These are phyloP conservation scores for Agrenia bidenticulata DNA, from an alignment of 2,888 invertebrate species.

Conservation along the genomic window DNA sequence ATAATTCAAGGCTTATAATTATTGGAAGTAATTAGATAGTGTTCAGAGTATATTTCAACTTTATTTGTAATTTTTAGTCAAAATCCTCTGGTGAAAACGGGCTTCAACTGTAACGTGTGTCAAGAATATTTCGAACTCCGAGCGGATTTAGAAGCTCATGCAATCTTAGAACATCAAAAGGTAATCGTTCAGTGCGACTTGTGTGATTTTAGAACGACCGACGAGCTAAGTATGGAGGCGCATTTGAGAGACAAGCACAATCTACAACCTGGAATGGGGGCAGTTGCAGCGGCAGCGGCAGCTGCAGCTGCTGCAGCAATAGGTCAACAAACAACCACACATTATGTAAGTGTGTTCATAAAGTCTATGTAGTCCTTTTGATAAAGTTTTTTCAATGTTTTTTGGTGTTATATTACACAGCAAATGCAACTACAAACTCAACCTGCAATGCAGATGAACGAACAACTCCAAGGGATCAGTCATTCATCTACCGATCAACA, in stretches of 20 bases:
- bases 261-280: slow-evolving; percentile 51
- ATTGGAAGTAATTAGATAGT: too few relatives aligned
- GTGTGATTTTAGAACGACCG: slow-evolving; percentile 55
- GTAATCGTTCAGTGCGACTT: slow-evolving; percentile 54
- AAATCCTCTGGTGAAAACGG: slow-evolving; percentile 53
- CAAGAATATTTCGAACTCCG: slow-evolving; percentile 54
- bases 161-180: slow-evolving; percentile 54
- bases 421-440: slow-evolving; percentile 21
- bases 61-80: slow-evolving; percentile 49
- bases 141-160: slow-evolving; percentile 54
- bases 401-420: slow-evolving; percentile 1
- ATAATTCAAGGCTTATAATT: too few relatives aligned
- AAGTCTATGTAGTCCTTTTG: too few relatives aligned
- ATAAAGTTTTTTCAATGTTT: slow-evolving; percentile 10
- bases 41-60: too few relatives aligned
- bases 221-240: slow-evolving; percentile 54
- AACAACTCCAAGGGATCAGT: background rate
- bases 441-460: slow-evolving; percentile 13
- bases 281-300: slow-evolving; percentile 50
- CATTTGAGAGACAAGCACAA: slow-evolving; percentile 54
- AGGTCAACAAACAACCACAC: slow-evolving; percentile 27
- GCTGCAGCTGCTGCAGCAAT: slow-evolving; percentile 50
- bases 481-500: slow-evolving; percentile 11
- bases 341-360: slow-evolving; percentile 33
- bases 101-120: slow-evolving; percentile 54